phyloP scores from a whole-genome alignment of 2,113 vertebrate species.

The Colistium nudipinnis region DNA sequence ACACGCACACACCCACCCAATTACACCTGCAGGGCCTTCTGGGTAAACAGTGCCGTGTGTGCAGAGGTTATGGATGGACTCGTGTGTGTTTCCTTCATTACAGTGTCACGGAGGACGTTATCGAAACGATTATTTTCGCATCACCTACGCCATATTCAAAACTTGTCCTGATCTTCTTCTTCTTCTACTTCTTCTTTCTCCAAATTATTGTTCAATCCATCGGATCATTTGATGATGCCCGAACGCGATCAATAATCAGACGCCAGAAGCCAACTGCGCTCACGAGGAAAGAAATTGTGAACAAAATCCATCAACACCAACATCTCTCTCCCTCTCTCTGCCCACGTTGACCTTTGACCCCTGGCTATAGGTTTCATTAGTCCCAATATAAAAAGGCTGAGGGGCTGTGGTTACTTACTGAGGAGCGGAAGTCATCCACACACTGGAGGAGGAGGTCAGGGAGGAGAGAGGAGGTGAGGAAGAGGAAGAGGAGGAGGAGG shows the following conservation, averaged over 20 bases:
- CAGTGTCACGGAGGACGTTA: no score
- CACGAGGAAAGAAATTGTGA: slow-evolving; percentile 1
- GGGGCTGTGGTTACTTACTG: slow-evolving; percentile 54
- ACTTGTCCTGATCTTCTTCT: neutral
- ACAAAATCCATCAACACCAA: neutral
- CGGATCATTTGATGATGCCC: no score
- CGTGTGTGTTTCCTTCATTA: slow-evolving; percentile 19
- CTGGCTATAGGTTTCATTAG: neutral
- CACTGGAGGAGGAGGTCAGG: neutral
- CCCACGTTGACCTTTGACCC: slow-evolving; percentile 17
- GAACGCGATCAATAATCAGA: slow-evolving; percentile 1
- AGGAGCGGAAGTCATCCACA: slow-evolving; percentile 59
- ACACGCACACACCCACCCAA: slow-evolving; percentile 8
- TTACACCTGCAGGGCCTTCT: slow-evolving; percentile 18
- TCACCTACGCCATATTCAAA: no score
- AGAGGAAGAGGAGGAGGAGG: slow-evolving; percentile 15
- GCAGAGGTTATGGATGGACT: slow-evolving; percentile 16
- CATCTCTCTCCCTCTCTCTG: neutral
- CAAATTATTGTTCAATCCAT: no score
- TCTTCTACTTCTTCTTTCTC: no score
- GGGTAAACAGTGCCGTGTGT: slow-evolving; percentile 48
- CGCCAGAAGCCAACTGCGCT: neutral
- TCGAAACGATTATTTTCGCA: no score
- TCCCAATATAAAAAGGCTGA: slow-evolving; percentile 10
- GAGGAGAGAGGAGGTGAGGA: no score